Evolutionary conservation across 2,888 invertebrate species (phyloP).

Genomic region (Abscondita cerata): DNA sequence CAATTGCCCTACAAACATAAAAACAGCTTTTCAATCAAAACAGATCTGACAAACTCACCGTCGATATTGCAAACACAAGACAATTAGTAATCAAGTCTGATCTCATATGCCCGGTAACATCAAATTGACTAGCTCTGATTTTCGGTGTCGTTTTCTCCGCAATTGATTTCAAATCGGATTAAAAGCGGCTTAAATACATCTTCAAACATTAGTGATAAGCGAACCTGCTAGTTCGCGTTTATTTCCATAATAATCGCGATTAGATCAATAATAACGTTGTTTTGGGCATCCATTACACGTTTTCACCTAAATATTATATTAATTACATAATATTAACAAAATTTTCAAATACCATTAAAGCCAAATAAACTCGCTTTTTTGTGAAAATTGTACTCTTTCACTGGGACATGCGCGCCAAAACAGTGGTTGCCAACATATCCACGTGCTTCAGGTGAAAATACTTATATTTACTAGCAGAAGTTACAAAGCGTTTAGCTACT

Average conservation of each 20-base stretch:
- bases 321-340: too few relatives aligned
- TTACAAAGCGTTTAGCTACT: constrained; percentile 69
- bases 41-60: constrained; percentile 65
- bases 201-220: constrained; percentile 95
- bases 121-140: constrained; percentile 94
- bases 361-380: constrained; percentile 85
- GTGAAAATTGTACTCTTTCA: constrained; percentile 77
- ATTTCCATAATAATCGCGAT: constrained; percentile 98
- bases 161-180: constrained; percentile 90
- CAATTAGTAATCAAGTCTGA: constrained; percentile 95
- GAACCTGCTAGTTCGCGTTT: constrained; percentile 98
- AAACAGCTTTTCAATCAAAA: too few relatives aligned
- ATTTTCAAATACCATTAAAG: constrained; percentile 86
- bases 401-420: constrained; percentile 94
- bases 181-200: constrained; percentile 97
- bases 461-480: constrained; percentile 70
- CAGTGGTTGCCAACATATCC: constrained; percentile 90
- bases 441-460: constrained; percentile 84
- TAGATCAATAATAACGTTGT: too few relatives aligned
- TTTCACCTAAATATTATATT: constrained; percentile 63
- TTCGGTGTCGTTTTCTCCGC: constrained; percentile 97
- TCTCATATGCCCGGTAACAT: constrained; percentile 95
- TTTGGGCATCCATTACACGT: constrained; percentile 87
- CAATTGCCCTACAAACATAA: constrained; percentile 90
- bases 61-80: constrained; percentile 93